Evolutionary conservation across 2,888 invertebrate species (phyloP), one percentile per base, ranked within the genome.

Genomic region (Lycia hirtaria): DNA sequence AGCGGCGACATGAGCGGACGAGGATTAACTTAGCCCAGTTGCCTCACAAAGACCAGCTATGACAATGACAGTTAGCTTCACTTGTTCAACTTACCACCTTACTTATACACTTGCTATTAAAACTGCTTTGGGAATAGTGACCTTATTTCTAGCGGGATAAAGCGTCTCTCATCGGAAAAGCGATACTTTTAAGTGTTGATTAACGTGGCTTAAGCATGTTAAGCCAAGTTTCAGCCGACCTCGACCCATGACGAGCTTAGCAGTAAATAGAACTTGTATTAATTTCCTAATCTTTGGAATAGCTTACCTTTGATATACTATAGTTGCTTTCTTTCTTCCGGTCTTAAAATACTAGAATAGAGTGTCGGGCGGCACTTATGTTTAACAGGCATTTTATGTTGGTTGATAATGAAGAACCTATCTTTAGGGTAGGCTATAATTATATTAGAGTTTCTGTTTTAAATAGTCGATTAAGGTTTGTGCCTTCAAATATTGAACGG

Each of bases 41-140:
- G 75, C 75, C 70, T 73, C 73, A 81, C 76, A 79, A 81, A 81
- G 78, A 75, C 81, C 67, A 74, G 68, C 71, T 76, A 75, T 81
- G 80, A 81, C 83, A 83, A 80, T 81, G 83, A 82, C 83, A 83
- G 83, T 85, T 82, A 82, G 78, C 77, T 74, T 71, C 71, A 78
- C 78, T 79, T 77, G 80, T 80, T 78, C 72, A 67, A 71, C 65
- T 66, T 50, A 64, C 78, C 64, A 78, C 26, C 30, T 41, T 65
- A 47, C 1, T 17, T 38, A 38, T 74, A 49, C 75, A 4, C 33
- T 30, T 38, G 24, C 9, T 57, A 63, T 45, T 57, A 40, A 56
- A 61, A 62, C 6, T n/a, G 63, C n/a, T 48, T 60, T 4, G 12
- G 38, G 4, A 71, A 64, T 62, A 38, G 49, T 14, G 54, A 38